Conservation (phyloP, 2,888 invertebrate genomes). For the Anagyrus pseudococci region DNA sequence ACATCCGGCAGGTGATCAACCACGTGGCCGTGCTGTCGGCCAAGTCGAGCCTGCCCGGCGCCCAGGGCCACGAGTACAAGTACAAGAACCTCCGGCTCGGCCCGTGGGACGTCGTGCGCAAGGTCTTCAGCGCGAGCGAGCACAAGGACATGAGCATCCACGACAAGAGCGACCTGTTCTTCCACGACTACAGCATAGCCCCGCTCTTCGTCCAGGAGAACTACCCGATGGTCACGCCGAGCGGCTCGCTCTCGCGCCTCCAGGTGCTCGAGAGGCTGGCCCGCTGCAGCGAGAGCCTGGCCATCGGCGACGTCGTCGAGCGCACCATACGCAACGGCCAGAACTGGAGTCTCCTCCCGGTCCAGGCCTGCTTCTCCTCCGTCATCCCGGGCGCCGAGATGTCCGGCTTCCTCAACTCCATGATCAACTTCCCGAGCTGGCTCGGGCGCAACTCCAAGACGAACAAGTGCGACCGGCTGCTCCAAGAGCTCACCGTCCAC, state of each 20-base stretch:
- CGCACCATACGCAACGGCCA: conserved; percentile 79
- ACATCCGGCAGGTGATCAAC: conserved; percentile 92
- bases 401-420: conserved; percentile 78
- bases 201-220: conserved; percentile 98
- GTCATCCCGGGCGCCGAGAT: conserved; percentile 89
- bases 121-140: conserved; percentile 84
- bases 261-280: conserved; percentile 75
- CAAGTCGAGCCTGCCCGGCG: conserved; percentile 5
- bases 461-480: conserved; percentile 73
- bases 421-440: conserved; percentile 94
- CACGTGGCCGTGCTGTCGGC: conserved; percentile 82
- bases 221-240: conserved; percentile 83
- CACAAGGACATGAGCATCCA: conserved; percentile 78
- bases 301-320: conserved; percentile 86
- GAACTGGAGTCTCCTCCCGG: conserved; percentile 88
- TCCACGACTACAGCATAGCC: conserved; percentile 95
- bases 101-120: conserved; percentile 91
- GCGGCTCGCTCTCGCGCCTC: conserved; percentile 70
- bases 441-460: conserved; percentile 92
- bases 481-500: conserved; percentile 57
- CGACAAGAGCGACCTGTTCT: conserved; percentile 91
- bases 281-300: conserved; percentile 84
- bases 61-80: not conserved
- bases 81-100: conserved; percentile 86
- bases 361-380: conserved; percentile 87